Base-by-base conservation (phyloP, 2,888 invertebrate species). In the Philonicus albiceps region DNA sequence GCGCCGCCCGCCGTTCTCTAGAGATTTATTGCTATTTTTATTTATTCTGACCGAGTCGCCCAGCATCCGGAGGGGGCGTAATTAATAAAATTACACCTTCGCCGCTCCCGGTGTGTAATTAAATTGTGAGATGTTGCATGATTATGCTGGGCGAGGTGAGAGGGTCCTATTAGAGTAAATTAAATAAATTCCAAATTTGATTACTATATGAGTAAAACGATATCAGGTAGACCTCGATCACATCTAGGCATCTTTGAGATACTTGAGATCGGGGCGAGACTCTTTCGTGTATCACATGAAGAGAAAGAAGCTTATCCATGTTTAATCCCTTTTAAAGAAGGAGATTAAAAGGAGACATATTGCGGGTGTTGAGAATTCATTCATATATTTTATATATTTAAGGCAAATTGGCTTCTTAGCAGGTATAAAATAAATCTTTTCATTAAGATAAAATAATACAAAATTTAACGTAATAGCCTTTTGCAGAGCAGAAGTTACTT, bases 11-110 rank as follows among this genome's bases (percentile, higher is more conserved):
- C 40, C 40, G 40, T 13, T 27, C n/a, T 64, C 53, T 81, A 13
- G 30, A 81, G 34, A 81, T 81, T 81, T 81, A 81, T 81, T 31
- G 55, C 81, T 64, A n/a, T 8, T 78, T 81, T 81, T 81, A 49
- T 81, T 6, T 49, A 49, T 49, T 55, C 81, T 34, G 64, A 4
- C 53, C 40, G 53, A 80, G 53, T 40, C 80, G 31, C 74, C n/a
- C 37, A 31, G 81, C 37, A 34, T 37, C 34, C 81, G 27, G n/a
- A 16, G 7, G 37, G 31, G 37, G 16, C 11, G 53, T 81, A 81
- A 81, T 81, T 78, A 78, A 81, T 81, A 81, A 81, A 31, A 64
- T 55, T 31, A 81, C 81, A 11, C 31, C 49, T 31, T 13, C 49
- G n/a, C 55, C 49, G 11, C 74, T 34, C 27, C 74, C 37, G 37